Evolutionary conservation across 2,113 vertebrate genomes (phyloP).

Genomic region (Smithornis capensis): DNA sequence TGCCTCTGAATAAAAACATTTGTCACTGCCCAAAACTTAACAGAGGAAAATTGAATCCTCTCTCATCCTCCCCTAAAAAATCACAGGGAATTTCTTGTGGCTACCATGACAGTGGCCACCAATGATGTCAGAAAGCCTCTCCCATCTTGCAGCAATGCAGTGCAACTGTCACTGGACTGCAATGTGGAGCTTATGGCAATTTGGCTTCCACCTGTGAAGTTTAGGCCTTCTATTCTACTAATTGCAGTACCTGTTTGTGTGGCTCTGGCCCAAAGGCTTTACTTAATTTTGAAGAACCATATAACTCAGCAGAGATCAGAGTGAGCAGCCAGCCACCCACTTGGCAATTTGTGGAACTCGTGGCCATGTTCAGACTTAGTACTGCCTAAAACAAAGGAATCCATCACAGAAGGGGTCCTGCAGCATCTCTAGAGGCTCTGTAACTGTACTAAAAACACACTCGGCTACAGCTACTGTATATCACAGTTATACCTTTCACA

Average conservation of each 20-base stretch:
- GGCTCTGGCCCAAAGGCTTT: neutral
- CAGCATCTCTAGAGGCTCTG: neutral
- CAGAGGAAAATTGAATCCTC: neutral
- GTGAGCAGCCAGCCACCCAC: neutral
- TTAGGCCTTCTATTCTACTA: neutral
- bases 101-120: neutral
- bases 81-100: neutral
- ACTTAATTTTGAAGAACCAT: neutral
- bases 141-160: neutral
- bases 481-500: neutral
- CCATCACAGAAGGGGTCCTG: neutral
- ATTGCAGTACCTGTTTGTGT: neutral
- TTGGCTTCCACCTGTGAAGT: neutral
- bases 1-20: neutral
- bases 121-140: neutral
- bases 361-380: neutral
- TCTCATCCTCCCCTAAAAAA: neutral
- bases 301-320: neutral
- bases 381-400: neutral
- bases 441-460: neutral
- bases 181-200: neutral
- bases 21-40: neutral
- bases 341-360: fast-evolving
- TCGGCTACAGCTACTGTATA: neutral
- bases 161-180: neutral